Evolutionary conservation across 2,113 vertebrate genomes (phyloP).

Genomic region (Coturnix japonica): DNA sequence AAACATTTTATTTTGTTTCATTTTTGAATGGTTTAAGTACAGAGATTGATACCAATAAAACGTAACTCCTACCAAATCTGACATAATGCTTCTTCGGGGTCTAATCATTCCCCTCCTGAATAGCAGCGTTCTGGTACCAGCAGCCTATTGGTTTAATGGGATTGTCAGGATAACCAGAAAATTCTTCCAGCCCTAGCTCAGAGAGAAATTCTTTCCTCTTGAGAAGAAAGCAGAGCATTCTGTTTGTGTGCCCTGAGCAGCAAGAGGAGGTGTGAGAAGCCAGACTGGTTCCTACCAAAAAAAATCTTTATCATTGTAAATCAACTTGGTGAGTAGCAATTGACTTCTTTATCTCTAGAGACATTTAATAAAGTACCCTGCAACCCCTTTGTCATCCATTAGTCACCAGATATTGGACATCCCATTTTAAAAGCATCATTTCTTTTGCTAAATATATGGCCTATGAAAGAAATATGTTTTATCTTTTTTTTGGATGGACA

Average conservation of each 20-base stretch:
- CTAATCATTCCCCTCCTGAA: slow-evolving; percentile 18
- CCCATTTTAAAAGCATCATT: slow-evolving; percentile 55
- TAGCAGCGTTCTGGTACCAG: neutral
- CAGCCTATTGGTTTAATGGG: slow-evolving; percentile 33
- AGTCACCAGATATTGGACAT: slow-evolving; percentile 61
- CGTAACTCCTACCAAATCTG: slow-evolving; percentile 37
- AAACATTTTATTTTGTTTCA: slow-evolving; percentile 8
- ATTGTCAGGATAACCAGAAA: slow-evolving; percentile 52
- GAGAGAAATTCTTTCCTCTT: slow-evolving; percentile 19
- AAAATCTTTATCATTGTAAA: slow-evolving; percentile 63
- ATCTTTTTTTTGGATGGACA: slow-evolving; percentile 13
- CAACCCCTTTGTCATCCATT: slow-evolving; percentile 59
- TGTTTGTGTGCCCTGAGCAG: neutral
- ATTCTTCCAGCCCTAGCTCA: neutral
- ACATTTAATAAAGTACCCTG: slow-evolving; percentile 53
- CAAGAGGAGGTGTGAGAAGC: slow-evolving; percentile 6
- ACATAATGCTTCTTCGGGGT: slow-evolving; percentile 42
- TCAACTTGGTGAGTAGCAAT: slow-evolving; percentile 55
- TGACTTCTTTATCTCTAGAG: slow-evolving; percentile 52
- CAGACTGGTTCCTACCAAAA: slow-evolving; percentile 20
- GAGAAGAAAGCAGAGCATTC: slow-evolving; percentile 36
- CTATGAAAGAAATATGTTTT: slow-evolving; percentile 40
- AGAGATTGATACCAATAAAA: slow-evolving; percentile 43
- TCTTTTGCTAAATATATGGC: slow-evolving; percentile 51
- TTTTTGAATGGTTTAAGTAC: slow-evolving; percentile 10